These are phyloP conservation scores for Drosophila neutralis DNA, from an alignment of 2,888 invertebrate species.

Conservation along the genomic window DNA sequence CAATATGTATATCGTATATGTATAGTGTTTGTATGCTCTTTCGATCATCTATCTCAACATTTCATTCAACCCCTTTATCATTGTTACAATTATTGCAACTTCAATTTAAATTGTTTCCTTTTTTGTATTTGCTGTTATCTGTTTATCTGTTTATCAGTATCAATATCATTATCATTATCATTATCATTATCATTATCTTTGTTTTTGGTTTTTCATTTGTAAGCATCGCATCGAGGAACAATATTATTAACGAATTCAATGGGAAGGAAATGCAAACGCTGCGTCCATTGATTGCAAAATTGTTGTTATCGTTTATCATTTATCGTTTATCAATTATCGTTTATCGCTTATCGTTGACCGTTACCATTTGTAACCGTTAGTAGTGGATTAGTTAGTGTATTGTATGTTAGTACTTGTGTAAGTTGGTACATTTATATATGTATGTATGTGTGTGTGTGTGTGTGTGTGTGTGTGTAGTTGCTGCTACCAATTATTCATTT, in stretches of 20 bases:
- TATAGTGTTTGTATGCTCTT: slow-evolving; percentile 59
- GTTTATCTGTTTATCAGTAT: neutral
- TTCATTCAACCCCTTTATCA: slow-evolving; percentile 22
- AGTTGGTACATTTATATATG: neutral
- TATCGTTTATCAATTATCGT: slow-evolving; percentile 3
- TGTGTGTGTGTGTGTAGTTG: slow-evolving; percentile 13
- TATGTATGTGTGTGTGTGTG: neutral
- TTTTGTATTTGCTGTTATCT: slow-evolving; percentile 7
- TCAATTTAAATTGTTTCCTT: neutral
- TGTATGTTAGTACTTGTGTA: slow-evolving; percentile 2
- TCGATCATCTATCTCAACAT: slow-evolving; percentile 24
- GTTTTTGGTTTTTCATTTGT: slow-evolving; percentile 18
- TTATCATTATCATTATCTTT: slow-evolving; percentile 4
- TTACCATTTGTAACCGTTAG: slow-evolving; percentile 34
- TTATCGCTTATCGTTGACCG: slow-evolving; percentile 29
- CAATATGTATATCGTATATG: slow-evolving; percentile 75
- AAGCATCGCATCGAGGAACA: slow-evolving; percentile 79
- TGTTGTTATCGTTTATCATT: slow-evolving; percentile 23
- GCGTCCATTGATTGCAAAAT: slow-evolving; percentile 12
- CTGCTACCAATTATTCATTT: slow-evolving; percentile 21
- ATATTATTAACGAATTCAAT: slow-evolving; percentile 60
- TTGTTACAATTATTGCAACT: slow-evolving; percentile 14
- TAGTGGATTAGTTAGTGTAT: slow-evolving; percentile 33
- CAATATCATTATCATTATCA: neutral
- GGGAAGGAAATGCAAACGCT: slow-evolving; percentile 34